Percentiles rank a stretch among this genome's conserved stretches.
These are phyloP conservation scores for Gadopsis bispinosus DNA, from an alignment of 2,797 vertebrate genomes.

Conservation along the genomic window DNA sequence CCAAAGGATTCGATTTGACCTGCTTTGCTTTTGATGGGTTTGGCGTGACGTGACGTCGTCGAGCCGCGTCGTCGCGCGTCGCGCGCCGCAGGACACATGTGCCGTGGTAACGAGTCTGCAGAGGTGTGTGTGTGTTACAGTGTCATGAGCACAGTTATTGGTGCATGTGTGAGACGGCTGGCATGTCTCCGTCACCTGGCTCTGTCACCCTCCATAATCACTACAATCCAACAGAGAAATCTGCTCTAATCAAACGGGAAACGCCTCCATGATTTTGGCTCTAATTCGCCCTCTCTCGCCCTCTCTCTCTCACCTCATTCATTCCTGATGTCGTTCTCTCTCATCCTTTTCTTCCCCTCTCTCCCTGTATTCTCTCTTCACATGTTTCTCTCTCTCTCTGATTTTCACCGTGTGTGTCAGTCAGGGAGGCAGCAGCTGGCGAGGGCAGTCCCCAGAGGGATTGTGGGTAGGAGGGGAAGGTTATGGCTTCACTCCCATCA, in stretches of 20 bases:
- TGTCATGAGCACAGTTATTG: slow-evolving; percentile 21
- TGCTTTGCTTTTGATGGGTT: neutral
- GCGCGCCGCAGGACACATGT: neutral
- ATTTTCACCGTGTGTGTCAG: slow-evolving; percentile 23
- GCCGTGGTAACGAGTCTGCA: slow-evolving; percentile 19
- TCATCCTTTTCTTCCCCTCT: neutral
- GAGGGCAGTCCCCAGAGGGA: slow-evolving; percentile 65
- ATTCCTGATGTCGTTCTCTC: neutral
- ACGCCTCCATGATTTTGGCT: slow-evolving; percentile 66
- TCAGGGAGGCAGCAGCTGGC: slow-evolving; percentile 66
- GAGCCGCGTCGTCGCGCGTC: neutral
- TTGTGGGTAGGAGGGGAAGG: slow-evolving; percentile 73
- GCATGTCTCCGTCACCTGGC: slow-evolving; percentile 62
- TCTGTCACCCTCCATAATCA: slow-evolving; percentile 71
- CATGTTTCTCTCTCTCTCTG: slow-evolving; percentile 32
- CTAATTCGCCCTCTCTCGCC: neutral
- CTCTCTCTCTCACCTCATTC: slow-evolving; percentile 7
- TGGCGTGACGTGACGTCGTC: neutral
- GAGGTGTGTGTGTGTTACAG: slow-evolving; percentile 22
- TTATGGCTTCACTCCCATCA: slow-evolving; percentile 68
- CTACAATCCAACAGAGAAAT: slow-evolving; percentile 76
- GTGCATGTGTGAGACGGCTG: slow-evolving; percentile 23
- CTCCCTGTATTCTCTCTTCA: neutral
- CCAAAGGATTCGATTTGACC: neutral
- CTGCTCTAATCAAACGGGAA: slow-evolving; percentile 72